Evolutionary conservation across 2,113 vertebrate genomes (phyloP), one percentile per base, ranked within the genome.

Genomic region (Arenaria interpres): DNA sequence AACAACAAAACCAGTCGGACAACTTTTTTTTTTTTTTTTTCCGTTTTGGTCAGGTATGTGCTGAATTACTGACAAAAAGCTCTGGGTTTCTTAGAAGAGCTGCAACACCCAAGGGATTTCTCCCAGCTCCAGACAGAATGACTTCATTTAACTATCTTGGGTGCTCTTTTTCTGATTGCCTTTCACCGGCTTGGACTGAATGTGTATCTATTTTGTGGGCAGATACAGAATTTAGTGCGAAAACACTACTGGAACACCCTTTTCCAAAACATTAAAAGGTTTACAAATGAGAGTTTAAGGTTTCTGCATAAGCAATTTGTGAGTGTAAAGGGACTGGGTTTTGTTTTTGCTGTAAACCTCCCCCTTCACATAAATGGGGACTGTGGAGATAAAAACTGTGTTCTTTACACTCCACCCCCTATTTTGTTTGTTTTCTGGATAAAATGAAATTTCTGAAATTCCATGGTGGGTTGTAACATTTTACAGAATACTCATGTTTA

Each of bases 1-100:
- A 95, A 96, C 93, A 96, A 96, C 87, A 95, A 91, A 97, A 98
- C 97, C 96, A 81, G 98, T 96, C 92, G 15, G 93, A 35, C 95
- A 48, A 93, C 96, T 86, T 97, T 81, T 89, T 27, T 78, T 68
- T 33, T 60, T 66, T 59, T 24, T 37, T 51, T 91, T 81, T 73
- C 21, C 68, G 51, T 69, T 78, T 81, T 11, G 28, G 73, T 86
- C 88, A 81, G 93, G 94, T 97, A 96, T 88, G 81, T 59, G 67
- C 90, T 93, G 94, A 96, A 80, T 96, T 96, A 64, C 75, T 88
- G 94, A 85, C 89, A 76, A 67, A 85, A 91, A 74, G 28, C 91
- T 93, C 80, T 64, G 84, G 89, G 80, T 83, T 92, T 94, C 89
- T 90, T 24, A 71, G 56, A 64, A 76, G 68, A 93, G 77, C 67